Evolutionary conservation across 2,888 invertebrate species (phyloP), one percentile per base, ranked within the genome.

Genomic region (Saturnia pavonia): DNA sequence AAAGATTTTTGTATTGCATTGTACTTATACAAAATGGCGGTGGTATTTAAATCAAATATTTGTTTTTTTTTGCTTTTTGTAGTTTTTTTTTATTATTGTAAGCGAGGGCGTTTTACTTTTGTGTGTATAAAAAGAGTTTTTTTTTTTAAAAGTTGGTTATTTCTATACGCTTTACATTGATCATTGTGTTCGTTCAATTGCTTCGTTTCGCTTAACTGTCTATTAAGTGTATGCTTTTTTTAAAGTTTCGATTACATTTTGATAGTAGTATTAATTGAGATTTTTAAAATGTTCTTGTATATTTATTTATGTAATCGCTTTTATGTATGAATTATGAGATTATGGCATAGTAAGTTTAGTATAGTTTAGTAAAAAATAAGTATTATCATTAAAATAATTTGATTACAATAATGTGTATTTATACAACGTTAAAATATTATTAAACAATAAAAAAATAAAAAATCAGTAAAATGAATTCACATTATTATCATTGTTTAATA

Each of bases 1-100:
- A 65, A 65, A 7, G n/a, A 40, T 65, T 65, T 65, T 40, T 65
- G 65, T 65, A 65, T 65, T 65, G 40, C 65, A 65, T 65, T 65
- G 65, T 65, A 65, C 40, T 65, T 65, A 65, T 60, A 65, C 65
- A 65, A 65, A 65, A 65, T 65, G 65, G 65, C 65, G 65, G 65
- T 40, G 34, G 65, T 65, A 65, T 65, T 65, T 65, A 65, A 65
- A 60, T 60, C 57, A 60, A 60, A 65, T 65, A 65, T 65, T 65
- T 65, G 40, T 65, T 65, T 65, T 65, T n/a, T 65, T 65, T 65
- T 65, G 40, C 57, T 60, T 27, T 60, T 60, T 60, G 27, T 60
- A 14, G 25, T 12, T 60, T 25, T 25, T 57, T 57, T 57, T 60
- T 60, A 60, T 60, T 60, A 22, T 34, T 40, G n/a, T 40, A 40